Conservation (phyloP, 2,888 invertebrate genomes). For the Pachymerium ferrugineum region DNA sequence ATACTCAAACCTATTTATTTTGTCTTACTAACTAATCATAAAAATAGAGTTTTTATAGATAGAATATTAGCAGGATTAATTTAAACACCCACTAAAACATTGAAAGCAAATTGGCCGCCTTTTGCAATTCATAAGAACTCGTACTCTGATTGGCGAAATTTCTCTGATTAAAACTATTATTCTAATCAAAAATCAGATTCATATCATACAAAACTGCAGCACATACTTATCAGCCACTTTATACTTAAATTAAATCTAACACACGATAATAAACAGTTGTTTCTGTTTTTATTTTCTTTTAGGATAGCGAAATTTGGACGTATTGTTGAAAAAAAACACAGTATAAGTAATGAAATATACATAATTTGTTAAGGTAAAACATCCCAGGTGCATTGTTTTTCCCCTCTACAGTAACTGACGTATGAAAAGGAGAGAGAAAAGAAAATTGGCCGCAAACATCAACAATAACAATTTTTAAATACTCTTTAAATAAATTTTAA, state of each 20-base stretch:
- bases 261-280: slow-evolving; percentile 23
- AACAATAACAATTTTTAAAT: background rate
- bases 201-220: no score
- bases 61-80: no score
- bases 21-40: no score
- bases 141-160: no score
- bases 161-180: no score
- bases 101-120: no score
- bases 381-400: background rate
- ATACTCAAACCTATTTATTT: no score
- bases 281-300: background rate
- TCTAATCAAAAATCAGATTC: no score
- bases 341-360: background rate
- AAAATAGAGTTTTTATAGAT: no score
- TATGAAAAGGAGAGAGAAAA: background rate
- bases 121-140: no score
- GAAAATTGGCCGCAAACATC: background rate
- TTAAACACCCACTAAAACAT: no score
- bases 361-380: background rate
- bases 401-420: background rate
- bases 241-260: slow-evolving; percentile 2
- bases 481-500: background rate
- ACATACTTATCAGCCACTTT: no score
- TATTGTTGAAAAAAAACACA: background rate
- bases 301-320: background rate